Percentiles rank a stretch among this genome's conserved stretches.
Conservation (phyloP, 2,113 vertebrate species). For the Gavialis gangeticus region DNA sequence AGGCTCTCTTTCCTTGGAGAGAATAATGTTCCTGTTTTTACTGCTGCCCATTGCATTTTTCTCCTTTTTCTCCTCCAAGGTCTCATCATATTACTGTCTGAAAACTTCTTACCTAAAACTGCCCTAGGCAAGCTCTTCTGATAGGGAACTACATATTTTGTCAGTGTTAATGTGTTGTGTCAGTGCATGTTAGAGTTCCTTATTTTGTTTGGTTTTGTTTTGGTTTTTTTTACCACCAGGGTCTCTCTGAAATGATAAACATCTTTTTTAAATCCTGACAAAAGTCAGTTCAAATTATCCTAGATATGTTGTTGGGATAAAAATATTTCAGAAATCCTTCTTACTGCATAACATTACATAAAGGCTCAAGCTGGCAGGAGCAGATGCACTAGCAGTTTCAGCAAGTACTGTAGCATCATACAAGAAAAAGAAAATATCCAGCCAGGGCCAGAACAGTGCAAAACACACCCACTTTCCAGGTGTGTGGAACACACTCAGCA, state of each 20-base stretch:
- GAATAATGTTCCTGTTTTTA: neutral
- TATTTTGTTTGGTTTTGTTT: neutral
- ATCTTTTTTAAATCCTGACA: neutral
- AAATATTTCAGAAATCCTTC: neutral
- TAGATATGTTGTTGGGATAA: neutral
- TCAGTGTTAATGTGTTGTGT: neutral
- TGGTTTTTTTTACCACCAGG: neutral
- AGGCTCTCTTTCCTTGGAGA: neutral
- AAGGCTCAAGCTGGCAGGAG: neutral
- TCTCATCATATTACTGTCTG: neutral
- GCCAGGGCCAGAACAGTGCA: neutral
- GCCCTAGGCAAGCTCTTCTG: neutral
- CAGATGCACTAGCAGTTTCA: neutral
- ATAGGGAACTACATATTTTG: neutral
- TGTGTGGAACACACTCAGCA: neutral
- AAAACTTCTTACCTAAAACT: neutral
- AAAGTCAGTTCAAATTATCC: neutral
- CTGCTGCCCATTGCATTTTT: neutral
- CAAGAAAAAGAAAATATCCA: neutral
- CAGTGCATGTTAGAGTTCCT: neutral
- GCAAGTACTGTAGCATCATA: neutral
- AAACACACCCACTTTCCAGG: neutral
- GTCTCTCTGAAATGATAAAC: neutral
- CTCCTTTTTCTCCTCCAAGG: neutral
- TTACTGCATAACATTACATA: neutral